phyloP scores from a whole-genome alignment of 1,140 invertebrate species.

The Aricia agestis region DNA sequence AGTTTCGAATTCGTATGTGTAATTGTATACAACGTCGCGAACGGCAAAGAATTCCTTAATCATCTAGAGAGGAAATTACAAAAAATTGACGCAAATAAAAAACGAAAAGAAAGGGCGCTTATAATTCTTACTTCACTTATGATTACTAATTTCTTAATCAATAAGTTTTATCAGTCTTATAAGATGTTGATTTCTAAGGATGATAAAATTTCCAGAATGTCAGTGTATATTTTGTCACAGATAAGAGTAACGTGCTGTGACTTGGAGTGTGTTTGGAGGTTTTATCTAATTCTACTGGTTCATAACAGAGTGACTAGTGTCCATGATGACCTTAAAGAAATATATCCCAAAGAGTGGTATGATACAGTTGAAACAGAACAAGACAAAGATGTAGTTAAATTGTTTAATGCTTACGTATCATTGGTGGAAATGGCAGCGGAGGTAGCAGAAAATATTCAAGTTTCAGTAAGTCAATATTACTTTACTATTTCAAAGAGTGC shows the following conservation, averaged over 20 bases:
- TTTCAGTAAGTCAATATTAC: conserved; percentile 9
- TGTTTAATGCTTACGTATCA: not conserved
- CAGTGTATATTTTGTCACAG: not conserved
- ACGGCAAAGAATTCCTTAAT: not conserved
- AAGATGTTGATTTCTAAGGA: not conserved
- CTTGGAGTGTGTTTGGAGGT: not conserved
- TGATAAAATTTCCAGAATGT: not conserved
- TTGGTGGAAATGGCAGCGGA: not conserved
- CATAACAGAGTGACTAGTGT: not conserved
- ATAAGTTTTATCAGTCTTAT: not conserved
- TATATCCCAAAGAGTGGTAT: conserved; percentile 5
- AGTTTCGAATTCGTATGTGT: not conserved
- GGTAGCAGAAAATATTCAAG: conserved; percentile 7
- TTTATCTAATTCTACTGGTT: not conserved
- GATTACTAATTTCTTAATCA: not conserved
- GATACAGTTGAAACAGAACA: not conserved
- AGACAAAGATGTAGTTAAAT: not conserved
- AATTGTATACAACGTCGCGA: not conserved
- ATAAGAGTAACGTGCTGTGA: not conserved
- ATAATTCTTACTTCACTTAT: not conserved
- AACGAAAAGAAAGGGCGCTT: not conserved
- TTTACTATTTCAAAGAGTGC: not conserved
- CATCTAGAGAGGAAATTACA: not conserved
- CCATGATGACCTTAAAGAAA: not conserved
- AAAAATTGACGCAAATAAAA: not conserved